Evolutionary conservation across 2,113 vertebrate species (phyloP), one percentile per base, ranked within the genome.

Genomic region (Tragelaphus strepsiceros): DNA sequence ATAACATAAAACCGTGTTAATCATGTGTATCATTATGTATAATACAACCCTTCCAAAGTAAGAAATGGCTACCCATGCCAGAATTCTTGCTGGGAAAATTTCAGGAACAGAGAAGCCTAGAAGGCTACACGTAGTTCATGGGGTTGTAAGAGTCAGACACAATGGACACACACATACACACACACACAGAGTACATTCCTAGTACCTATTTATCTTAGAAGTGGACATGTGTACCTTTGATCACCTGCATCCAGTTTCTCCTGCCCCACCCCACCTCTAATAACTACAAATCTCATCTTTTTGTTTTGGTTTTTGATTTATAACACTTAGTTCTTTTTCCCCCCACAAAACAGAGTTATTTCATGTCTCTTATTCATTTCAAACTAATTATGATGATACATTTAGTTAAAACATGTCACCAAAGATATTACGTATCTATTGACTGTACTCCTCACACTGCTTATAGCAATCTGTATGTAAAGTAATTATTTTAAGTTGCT

Each of bases 141-240:
- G 19, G 10, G 6, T 74, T 24, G 35, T 5, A 74, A 26, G 35
- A 26, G 21, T 74, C 35, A 74, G 21, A 43, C 71, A 43, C 1
- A 0, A 24, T 2, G 15, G 2, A 12, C 4, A 74, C 67, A 74
- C 9, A 71, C 30, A n/a, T 14, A n/a, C 16, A n/a, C 19, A 43
- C 43, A 24, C 14, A 35, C n/a, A 22, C 17, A 71, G 6, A 56
- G 32, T 56, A 35, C 21, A 56, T 54, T n/a, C 51, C 12, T 35
- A 5, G 19, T 24, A 56, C 21, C 51, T 83, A 83, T 54, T 83
- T 24, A 35, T 26, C 51, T 35, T 24, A 56, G 7, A 83, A 83
- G 10, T 15, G 32, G 21, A 83, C 35, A 35, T 56, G 22, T 83
- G 32, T 83, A 83, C 51, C 51, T 83, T 83, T 56, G 19, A 35